These are phyloP conservation scores for Scolopax bukidnonensis DNA, from an alignment of 2,797 vertebrate species.

Conservation along the genomic window DNA sequence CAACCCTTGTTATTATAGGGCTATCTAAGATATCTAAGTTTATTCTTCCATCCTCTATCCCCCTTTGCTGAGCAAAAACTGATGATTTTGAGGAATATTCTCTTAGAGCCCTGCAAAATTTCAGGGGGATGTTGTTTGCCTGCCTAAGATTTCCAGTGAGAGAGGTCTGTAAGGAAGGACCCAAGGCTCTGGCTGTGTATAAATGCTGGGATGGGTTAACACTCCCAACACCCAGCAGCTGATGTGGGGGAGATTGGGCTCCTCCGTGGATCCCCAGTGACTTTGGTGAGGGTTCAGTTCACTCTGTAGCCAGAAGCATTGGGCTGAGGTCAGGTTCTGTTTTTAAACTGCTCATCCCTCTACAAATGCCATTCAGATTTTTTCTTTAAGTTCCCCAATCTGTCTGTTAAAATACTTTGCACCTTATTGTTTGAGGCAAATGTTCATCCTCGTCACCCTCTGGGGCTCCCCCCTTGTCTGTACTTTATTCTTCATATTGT, in stretches of 20 bases:
- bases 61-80: not conserved
- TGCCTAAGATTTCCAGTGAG: not conserved
- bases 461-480: not conserved
- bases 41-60: not conserved
- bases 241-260: not conserved
- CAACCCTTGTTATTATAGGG: not conserved
- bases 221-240: not conserved
- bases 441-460: not conserved
- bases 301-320: not conserved
- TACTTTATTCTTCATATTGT: not conserved
- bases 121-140: not conserved
- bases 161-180: not conserved
- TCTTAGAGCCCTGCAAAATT: not conserved
- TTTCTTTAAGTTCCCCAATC: not conserved
- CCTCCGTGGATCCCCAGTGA: rapidly evolving
- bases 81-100: not conserved
- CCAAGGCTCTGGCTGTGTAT: not conserved
- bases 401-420: not conserved
- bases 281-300: not conserved
- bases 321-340: not conserved
- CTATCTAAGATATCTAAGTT: not conserved
- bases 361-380: not conserved
- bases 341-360: not conserved
- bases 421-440: rapidly evolving
- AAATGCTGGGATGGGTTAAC: not conserved